Evolutionary conservation across 2,797 vertebrate genomes (phyloP).

Genomic region (Cyclopterus lumpus): DNA sequence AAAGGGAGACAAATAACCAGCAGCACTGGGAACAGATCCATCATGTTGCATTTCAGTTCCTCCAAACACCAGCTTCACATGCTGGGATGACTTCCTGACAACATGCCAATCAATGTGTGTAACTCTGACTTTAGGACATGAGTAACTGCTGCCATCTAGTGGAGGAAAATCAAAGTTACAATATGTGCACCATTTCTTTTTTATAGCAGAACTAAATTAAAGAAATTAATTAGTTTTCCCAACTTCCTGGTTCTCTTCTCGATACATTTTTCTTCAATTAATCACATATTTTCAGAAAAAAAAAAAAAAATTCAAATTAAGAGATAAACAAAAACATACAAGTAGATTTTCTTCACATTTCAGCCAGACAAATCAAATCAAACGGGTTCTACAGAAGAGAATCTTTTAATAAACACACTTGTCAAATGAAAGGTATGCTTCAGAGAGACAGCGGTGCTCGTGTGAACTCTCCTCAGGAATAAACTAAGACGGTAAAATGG

Average conservation of each 20-base stretch:
- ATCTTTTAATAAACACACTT: slow-evolving; percentile 75
- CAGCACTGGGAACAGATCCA: slow-evolving; percentile 6
- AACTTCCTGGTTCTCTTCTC: not conserved
- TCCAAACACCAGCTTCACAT: not conserved
- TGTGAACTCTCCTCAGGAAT: slow-evolving; percentile 46
- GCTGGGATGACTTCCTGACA: slow-evolving; percentile 1
- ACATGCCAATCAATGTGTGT: not conserved
- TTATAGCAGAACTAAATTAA: not conserved
- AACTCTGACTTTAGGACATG: not conserved
- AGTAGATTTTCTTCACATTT: not conserved
- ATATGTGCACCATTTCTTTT: not conserved
- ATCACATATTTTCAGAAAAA: not conserved
- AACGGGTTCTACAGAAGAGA: slow-evolving; percentile 65
- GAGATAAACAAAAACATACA: no score
- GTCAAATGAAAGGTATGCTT: slow-evolving; percentile 59
- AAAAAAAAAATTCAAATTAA: no score
- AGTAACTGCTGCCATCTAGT: slow-evolving; percentile 58
- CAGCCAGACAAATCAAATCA: slow-evolving; percentile 2
- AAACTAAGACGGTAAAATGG: slow-evolving; percentile 49
- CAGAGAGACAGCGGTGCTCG: slow-evolving; percentile 46
- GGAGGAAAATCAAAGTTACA: slow-evolving; percentile 11
- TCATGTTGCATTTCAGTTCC: not conserved
- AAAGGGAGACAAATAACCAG: slow-evolving; percentile 13
- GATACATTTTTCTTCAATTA: not conserved
- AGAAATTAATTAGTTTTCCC: not conserved